A percentile compares a stretch with the other conserved stretches of the same genome.
These are phyloP conservation scores for Sepioteuthis lessoniana DNA, from an alignment of 2,888 invertebrate genomes.

Conservation along the genomic window DNA sequence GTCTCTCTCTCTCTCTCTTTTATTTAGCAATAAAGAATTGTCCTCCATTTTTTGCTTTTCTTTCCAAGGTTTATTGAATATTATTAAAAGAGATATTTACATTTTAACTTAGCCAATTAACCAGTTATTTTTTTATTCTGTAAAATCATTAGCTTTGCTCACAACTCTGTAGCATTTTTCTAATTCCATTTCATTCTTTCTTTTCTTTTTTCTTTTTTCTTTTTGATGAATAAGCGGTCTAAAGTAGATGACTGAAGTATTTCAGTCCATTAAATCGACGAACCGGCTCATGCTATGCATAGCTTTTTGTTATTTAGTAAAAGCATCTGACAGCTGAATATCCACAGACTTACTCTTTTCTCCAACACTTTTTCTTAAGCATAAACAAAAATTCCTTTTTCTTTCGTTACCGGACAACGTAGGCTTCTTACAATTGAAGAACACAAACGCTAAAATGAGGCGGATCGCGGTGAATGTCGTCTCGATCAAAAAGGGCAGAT, in stretches of 20 bases:
- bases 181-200: background rate
- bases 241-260: background rate
- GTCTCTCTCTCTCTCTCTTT: background rate
- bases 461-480: background rate
- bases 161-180: background rate
- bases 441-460: background rate
- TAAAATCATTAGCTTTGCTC: background rate
- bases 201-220: too few relatives aligned
- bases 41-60: too few relatives aligned
- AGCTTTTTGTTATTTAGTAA: background rate
- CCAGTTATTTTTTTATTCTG: background rate
- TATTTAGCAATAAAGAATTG: background rate
- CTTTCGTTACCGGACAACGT: background rate
- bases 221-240: background rate
- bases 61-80: background rate
- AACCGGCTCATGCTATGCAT: background rate
- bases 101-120: background rate
- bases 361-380: background rate
- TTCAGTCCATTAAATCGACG: slow-evolving; percentile 1
- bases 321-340: background rate
- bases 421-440: background rate
- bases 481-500: background rate
- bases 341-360: background rate
- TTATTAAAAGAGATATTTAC: background rate
- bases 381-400: background rate